Base-by-base conservation (phyloP, 2,888 invertebrate species). In the Melanchra persicariae region DNA sequence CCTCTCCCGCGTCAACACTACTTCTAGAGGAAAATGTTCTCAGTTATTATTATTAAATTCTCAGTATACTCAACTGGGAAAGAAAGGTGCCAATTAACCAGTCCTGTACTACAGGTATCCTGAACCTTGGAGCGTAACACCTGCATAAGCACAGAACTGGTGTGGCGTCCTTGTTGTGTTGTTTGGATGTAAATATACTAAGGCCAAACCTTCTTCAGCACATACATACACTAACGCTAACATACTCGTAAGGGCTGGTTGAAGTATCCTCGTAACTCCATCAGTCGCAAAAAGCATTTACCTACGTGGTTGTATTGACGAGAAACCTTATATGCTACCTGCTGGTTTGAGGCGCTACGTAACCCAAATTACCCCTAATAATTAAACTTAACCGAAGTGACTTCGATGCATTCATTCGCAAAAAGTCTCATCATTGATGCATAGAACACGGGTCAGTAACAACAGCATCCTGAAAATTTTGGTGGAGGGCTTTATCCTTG, bases 131-230 rank as follows among this genome's bases (percentile, higher is more conserved):
- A 5, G 6, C 24, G 1, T 47, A 24, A 12, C 12, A 51, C 51
- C 51, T 52, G 51, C 51, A 26, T 26, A 52, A 26, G 51, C 17
- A 17, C 51, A 52, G 51, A 52, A 52, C 26, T 52, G 51, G 51
- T 52, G 26, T 52, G 51, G 51, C 8, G 6, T 52, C 51, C 26
- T 52, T 8, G 45, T 19, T 12, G 37, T 37, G 37, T 37, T 37
- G 9, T 37, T 37, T 37, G 10, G 12, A 37, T n/a, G 9, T 7
- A 6, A 34, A 8, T 34, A 12, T 37, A 37, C 37, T 37, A 37
- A 37, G 37, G 30, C 30, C 1, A 30, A 30, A 30, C 30, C 30
- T 30, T 4, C 37, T 9, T 37, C 10, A 9, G 37, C 5, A 43
- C 43, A 43, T 17, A 43, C 17, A 43, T 17, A 9, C 8, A 37